Conservation (phyloP, 2,888 invertebrate genomes). For the Pachydiplax longipennis region DNA sequence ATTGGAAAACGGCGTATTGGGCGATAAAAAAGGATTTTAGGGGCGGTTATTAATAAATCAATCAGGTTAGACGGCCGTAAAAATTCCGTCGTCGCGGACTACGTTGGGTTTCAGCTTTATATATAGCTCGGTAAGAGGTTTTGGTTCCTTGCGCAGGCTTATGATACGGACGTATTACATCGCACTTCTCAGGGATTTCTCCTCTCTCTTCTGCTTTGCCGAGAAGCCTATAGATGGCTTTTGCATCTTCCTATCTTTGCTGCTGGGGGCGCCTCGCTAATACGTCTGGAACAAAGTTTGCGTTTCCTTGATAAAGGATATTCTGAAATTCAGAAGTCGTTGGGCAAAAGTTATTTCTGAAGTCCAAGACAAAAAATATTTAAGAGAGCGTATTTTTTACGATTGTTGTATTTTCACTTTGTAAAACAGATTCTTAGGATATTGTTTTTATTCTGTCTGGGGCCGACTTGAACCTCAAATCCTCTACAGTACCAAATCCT, state of each 20-base stretch:
- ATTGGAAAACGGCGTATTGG: neutral
- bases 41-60: neutral
- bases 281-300: neutral
- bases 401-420: no score
- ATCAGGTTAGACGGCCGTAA: neutral
- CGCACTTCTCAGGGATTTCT: neutral
- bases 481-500: no score
- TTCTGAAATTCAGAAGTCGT: no score
- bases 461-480: no score
- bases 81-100: neutral
- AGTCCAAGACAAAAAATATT: no score
- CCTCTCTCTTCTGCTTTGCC: neutral
- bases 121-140: neutral
- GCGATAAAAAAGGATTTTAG: neutral
- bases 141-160: neutral
- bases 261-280: neutral
- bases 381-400: no score
- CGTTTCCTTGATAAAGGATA: neutral
- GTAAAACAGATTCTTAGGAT: no score
- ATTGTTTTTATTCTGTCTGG: no score
- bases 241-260: neutral
- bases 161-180: neutral
- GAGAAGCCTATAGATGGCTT: constrained; percentile 26
- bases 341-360: no score
- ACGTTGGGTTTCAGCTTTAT: neutral